Conservation (phyloP, 2,797 vertebrate genomes). For the Onychomys arenicola region DNA sequence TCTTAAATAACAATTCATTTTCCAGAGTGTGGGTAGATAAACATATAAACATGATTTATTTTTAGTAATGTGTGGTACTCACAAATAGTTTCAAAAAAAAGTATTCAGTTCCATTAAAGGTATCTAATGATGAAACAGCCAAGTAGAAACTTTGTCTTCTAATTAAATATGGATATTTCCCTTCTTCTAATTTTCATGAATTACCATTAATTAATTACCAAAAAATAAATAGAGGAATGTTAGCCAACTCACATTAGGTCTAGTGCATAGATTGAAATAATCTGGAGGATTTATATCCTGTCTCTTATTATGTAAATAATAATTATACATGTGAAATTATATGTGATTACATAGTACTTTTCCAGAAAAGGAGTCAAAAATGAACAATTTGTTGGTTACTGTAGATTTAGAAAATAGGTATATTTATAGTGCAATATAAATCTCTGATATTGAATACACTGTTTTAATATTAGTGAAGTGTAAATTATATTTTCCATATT, state of each 20-base stretch:
- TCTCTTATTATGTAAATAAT: neutral
- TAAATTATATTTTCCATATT: neutral
- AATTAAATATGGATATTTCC: neutral
- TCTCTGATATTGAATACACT: neutral
- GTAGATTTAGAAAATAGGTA: neutral
- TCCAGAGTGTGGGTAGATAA: neutral
- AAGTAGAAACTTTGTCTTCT: neutral
- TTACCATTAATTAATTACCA: too few relatives aligned
- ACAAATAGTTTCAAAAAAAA: neutral
- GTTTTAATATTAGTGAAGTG: conserved; percentile 38
- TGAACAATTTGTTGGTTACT: neutral
- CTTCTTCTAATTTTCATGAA: neutral
- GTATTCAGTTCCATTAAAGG: neutral
- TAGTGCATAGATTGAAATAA: neutral
- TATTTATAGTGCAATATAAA: conserved; percentile 39
- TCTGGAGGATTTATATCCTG: neutral
- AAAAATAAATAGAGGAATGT: too few relatives aligned
- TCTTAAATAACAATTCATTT: neutral
- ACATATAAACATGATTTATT: neutral
- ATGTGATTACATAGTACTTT: neutral
- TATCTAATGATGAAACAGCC: neutral
- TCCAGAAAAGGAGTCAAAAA: neutral
- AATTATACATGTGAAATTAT: neutral
- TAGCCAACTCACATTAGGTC: too few relatives aligned
- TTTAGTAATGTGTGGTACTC: neutral